A percentile compares a stretch with the other conserved stretches of the same genome.
Conservation (phyloP, 2,797 vertebrate species). For the Silurus lanzhouensis region DNA sequence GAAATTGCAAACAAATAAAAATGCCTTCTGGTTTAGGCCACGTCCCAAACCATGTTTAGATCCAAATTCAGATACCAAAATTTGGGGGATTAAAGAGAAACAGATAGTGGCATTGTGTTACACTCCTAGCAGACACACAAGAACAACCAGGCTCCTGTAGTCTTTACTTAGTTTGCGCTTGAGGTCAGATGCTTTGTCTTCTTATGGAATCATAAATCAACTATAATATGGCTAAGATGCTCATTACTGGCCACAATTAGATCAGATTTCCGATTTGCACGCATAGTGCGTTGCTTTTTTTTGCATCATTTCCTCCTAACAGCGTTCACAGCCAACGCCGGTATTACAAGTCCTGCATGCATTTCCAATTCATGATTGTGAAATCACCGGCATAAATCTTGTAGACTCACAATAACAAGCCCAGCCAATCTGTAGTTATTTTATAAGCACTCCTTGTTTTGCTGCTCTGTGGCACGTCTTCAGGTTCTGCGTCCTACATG, state of each 20-base stretch:
- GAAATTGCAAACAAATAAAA: no score
- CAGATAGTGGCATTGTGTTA: neutral
- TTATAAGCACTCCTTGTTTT: constrained; percentile 35
- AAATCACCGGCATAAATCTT: constrained; percentile 37
- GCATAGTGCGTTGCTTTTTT: constrained; percentile 28
- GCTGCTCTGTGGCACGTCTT: constrained; percentile 24
- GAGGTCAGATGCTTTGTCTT: constrained; percentile 39
- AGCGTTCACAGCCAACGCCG: constrained; percentile 18
- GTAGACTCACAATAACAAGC: constrained; percentile 35
- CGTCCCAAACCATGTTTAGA: neutral
- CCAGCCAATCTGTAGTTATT: constrained; percentile 38
- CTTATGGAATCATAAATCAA: constrained; percentile 41
- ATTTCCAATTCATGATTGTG: constrained; percentile 40
- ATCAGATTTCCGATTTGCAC: constrained; percentile 30
- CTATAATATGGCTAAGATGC: constrained; percentile 20
- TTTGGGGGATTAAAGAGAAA: neutral
- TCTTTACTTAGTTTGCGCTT: constrained; percentile 9
- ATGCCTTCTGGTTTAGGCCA: neutral
- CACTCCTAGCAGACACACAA: neutral
- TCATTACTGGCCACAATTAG: constrained; percentile 26
- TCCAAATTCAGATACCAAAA: neutral
- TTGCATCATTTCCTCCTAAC: constrained; percentile 31
- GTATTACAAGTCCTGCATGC: constrained; percentile 34
- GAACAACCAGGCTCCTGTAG: constrained; percentile 15
- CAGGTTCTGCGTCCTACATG: constrained; percentile 10